Base-by-base conservation (phyloP, 2,797 vertebrate species). In the Hozukius guyotensis region DNA sequence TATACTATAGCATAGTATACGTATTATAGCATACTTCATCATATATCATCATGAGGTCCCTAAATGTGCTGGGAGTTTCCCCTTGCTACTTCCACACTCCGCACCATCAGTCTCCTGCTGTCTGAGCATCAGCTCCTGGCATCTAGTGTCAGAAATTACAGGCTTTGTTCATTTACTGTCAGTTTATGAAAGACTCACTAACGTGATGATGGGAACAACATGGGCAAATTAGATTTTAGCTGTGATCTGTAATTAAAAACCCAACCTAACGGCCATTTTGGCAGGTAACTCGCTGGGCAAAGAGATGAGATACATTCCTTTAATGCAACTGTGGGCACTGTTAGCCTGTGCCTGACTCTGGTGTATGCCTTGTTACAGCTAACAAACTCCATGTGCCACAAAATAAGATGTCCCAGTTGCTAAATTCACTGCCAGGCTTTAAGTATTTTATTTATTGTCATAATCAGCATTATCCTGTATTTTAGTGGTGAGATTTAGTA, bases 221-320 rank as follows among this genome's bases (percentile, higher is more conserved):
- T 1, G 9, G 11, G 64, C 13, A 79, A 79, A 78, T 67, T 81
- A 34, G 56, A 82, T 78, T 75, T 65, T 42, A 78, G 52, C n/a
- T 75, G 68, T 75, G 62, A 72, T 78, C 67, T 66, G 59, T 78
- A 83, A 83, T 83, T 83, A 73, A 85, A 77, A 78, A 66, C 7
- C 32, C 32, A 72, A 68, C 24, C 56, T 71, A 61, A 75, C 9
- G 14, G 61, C 66, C 57, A 64, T 68, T 72, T 63, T 38, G 57
- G 64, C 9, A 0, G 31, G 24, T 27, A 61, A 29, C 31, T 75
- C 36, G 55, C 25, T 52, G 59, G 14, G 59, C n/a, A 24, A 52
- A 24, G 29, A 69, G 78, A 84, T 73, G 55, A 60, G 61, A 46
- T 78, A 3, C n/a, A 12, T 71, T 56, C 46, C 34, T 73, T 80